phyloP scores from a whole-genome alignment of 2,888 invertebrate species.

The Nephrotoma appendiculata region DNA sequence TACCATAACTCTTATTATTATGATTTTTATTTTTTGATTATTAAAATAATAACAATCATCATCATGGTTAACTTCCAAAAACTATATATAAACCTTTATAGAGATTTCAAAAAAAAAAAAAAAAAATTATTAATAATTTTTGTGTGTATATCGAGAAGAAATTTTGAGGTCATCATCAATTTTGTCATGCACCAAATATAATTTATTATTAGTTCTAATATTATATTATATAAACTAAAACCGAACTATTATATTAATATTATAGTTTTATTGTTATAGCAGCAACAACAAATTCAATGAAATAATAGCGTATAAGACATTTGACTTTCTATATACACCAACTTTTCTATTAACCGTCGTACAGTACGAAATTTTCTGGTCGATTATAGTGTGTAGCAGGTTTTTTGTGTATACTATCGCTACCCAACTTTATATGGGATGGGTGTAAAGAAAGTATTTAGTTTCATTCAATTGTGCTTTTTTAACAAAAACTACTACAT shows the following conservation, averaged over 20 bases:
- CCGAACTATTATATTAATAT: not conserved
- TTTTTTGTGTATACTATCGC: not conserved
- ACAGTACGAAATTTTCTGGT: not conserved
- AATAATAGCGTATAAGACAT: not conserved
- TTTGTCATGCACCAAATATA: not conserved
- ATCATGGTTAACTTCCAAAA: not conserved
- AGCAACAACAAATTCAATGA: not conserved
- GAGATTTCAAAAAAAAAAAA: not conserved
- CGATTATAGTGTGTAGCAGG: not conserved
- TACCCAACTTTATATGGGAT: not conserved
- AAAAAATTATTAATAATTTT: not conserved
- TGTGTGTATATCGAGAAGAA: not conserved
- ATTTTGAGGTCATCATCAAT: not conserved
- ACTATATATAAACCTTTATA: not conserved
- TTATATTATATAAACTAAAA: not conserved
- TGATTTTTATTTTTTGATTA: not conserved
- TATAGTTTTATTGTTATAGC: not conserved
- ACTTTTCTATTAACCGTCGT: not conserved
- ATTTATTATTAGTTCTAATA: not conserved
- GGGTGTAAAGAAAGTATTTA: not conserved
- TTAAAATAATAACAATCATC: not conserved
- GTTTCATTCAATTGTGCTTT: not conserved
- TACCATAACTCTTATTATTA: not conserved
- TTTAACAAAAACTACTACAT: not conserved
- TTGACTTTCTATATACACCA: not conserved